Evolutionary conservation across 2,113 vertebrate genomes (phyloP).

Genomic region (Phasianus colchicus): DNA sequence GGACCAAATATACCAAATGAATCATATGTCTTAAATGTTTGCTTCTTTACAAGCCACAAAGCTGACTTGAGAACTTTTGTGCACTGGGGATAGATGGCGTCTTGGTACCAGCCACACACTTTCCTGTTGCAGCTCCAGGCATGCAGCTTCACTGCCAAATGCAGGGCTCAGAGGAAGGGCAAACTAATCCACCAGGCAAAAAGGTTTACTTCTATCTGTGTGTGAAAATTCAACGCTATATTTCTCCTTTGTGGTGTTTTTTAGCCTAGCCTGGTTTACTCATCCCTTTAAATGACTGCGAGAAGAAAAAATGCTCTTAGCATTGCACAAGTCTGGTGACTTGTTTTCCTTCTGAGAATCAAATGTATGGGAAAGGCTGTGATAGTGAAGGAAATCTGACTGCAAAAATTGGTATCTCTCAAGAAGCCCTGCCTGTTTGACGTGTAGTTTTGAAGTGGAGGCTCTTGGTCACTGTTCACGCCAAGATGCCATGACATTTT

Average conservation of each 20-base stretch:
- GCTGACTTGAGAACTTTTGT: background rate
- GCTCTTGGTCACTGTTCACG: background rate
- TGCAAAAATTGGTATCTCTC: background rate
- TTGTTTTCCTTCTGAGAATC: background rate
- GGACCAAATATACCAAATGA: background rate
- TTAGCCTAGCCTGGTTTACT: conserved; percentile 9
- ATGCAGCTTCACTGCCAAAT: background rate
- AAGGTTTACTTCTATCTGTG: background rate
- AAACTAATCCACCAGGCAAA: background rate
- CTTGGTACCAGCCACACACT: background rate
- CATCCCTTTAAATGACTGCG: conserved; percentile 8
- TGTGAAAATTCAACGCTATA: background rate
- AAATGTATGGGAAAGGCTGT: background rate
- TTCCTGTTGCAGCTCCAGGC: rapidly evolving
- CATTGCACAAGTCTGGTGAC: background rate
- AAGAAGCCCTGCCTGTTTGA: conserved; percentile 24
- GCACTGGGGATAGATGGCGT: background rate
- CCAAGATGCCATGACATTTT: background rate
- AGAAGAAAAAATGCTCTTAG: conserved; percentile 1
- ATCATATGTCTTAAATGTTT: background rate
- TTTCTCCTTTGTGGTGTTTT: background rate
- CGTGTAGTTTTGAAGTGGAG: background rate
- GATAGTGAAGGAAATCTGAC: conserved; percentile 49
- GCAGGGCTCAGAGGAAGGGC: background rate
- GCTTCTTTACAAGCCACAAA: background rate